phyloP scores from a whole-genome alignment of 2,113 vertebrate genomes.

The Nesospiza acunhae region DNA sequence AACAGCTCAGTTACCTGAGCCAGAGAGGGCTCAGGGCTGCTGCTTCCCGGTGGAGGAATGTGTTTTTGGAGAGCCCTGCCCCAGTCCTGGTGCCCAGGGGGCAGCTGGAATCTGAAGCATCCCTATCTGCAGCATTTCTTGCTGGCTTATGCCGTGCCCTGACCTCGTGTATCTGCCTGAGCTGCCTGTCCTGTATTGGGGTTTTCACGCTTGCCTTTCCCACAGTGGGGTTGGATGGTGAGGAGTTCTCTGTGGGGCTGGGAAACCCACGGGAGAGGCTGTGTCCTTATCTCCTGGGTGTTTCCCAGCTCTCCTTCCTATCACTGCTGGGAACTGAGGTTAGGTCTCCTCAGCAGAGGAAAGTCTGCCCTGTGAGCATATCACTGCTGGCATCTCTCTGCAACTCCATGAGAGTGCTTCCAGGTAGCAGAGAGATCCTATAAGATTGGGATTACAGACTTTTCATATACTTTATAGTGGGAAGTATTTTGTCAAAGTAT shows the following conservation, averaged over 20 bases:
- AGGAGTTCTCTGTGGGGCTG: not conserved
- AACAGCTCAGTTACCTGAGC: constrained; percentile 8
- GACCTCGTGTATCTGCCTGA: not conserved
- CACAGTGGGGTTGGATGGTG: fast-evolving
- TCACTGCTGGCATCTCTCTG: not conserved
- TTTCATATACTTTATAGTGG: not conserved
- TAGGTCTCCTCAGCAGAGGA: not conserved
- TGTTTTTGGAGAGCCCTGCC: constrained; percentile 16
- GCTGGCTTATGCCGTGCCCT: not conserved
- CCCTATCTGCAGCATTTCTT: constrained; percentile 16
- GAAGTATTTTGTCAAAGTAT: not conserved
- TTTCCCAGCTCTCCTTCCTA: not conserved
- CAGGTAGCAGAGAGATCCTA: not conserved
- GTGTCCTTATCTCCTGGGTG: not conserved
- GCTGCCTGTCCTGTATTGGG: not conserved
- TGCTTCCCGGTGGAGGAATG: constrained; percentile 19
- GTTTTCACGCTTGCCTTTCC: not conserved
- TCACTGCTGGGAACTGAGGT: not conserved
- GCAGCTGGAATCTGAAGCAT: constrained; percentile 51
- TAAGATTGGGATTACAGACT: not conserved
- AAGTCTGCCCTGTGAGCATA: not conserved
- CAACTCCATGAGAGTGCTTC: not conserved
- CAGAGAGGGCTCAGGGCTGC: not conserved
- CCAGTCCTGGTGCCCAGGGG: not conserved
- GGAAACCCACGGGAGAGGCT: not conserved